Evolutionary conservation across 1,140 invertebrate genomes (phyloP).

Genomic region (Agrilus planipennis): DNA sequence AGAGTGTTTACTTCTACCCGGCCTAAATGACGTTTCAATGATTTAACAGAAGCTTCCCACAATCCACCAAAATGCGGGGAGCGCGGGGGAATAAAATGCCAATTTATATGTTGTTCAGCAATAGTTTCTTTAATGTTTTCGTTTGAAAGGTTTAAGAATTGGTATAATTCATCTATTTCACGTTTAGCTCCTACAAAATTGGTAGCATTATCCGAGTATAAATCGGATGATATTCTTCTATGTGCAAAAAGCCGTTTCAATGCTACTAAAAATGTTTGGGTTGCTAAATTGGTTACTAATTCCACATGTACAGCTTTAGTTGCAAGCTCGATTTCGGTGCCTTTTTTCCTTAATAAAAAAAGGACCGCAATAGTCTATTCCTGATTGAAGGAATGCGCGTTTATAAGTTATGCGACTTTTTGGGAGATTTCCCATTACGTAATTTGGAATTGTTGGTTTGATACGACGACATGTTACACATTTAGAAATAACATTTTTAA

Average conservation of each 20-base stretch:
- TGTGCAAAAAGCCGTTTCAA: no score
- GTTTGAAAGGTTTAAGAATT: no score
- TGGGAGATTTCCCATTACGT: conserved; percentile 31
- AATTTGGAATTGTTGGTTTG: conserved; percentile 8
- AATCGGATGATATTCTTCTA: no score
- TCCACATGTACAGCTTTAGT: no score
- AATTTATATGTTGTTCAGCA: conserved; percentile 23
- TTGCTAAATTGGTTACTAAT: no score
- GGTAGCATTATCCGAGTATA: no score
- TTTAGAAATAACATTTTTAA: conserved; percentile 7
- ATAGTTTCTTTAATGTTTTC: no score
- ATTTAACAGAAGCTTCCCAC: conserved; percentile 24
- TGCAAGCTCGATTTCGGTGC: no score
- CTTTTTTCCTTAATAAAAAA: no score
- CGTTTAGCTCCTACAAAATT: no score
- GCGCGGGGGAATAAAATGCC: conserved; percentile 34
- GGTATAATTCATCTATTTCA: no score
- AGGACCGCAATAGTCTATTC: conserved; percentile 30
- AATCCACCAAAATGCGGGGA: conserved; percentile 33
- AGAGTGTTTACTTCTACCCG: neutral
- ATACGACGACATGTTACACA: conserved; percentile 11
- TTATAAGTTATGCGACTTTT: conserved; percentile 14
- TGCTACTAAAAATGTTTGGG: no score
- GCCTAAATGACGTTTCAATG: conserved; percentile 1
- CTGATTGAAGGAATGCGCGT: conserved; percentile 18